Conservation (phyloP, 2,888 invertebrate genomes). For the Sarcophaga variegata region DNA sequence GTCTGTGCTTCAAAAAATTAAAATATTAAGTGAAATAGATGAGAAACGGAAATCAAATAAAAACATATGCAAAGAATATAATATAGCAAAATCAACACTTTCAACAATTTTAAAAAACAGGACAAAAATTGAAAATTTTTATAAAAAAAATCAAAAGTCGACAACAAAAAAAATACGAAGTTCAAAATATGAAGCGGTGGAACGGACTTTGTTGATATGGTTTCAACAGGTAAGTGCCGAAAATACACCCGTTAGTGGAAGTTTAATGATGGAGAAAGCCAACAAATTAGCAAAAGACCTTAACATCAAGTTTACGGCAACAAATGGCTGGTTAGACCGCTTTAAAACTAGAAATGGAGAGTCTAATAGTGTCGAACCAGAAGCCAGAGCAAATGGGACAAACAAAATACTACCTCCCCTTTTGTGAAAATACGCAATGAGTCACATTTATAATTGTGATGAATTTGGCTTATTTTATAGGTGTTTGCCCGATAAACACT, state of each 20-base stretch:
- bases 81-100: too few species aligned
- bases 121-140: too few species aligned
- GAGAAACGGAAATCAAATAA: too few species aligned
- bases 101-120: too few species aligned
- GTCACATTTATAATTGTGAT: not conserved
- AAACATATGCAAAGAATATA: too few species aligned
- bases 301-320: not conserved
- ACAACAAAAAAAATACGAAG: too few species aligned
- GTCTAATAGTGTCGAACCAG: too few species aligned
- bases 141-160: too few species aligned
- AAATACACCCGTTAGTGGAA: not conserved
- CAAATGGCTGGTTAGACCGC: too few species aligned
- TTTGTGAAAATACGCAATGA: not conserved
- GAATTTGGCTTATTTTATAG: not conserved
- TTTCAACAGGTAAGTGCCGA: constrained; percentile 1
- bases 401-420: not conserved
- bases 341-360: too few species aligned
- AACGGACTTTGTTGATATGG: constrained; percentile 5
- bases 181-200: not conserved
- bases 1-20: too few species aligned
- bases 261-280: not conserved
- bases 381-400: not conserved
- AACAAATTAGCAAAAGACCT: not conserved
- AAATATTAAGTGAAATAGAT: too few species aligned
- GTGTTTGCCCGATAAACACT: constrained; percentile 7